Evolutionary conservation across 37 sponge, comb jelly and placozoan genomes (phyloP).

Genomic region (Aplysina aerophoba): DNA sequence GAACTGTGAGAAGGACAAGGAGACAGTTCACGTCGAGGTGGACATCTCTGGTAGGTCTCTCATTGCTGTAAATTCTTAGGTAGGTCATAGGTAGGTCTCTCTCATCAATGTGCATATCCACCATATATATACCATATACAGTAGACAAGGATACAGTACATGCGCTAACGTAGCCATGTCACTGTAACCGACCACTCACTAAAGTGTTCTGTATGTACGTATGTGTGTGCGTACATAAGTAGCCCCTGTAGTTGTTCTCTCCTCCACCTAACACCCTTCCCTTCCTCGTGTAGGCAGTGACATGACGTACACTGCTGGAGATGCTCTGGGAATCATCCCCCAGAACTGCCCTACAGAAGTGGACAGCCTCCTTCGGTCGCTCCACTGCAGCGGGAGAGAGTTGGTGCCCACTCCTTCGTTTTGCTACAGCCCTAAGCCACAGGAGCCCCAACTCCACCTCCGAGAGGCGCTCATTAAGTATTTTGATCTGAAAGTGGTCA

Average conservation of each 20-base stretch:
- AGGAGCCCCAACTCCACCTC: conserved; percentile 16
- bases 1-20: conserved; percentile 39
- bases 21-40: conserved; percentile 63
- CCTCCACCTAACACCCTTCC: background rate
- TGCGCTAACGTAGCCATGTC: too few species aligned
- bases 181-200: too few species aligned
- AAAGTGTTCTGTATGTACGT: too few species aligned
- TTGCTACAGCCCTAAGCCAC: conserved; percentile 44
- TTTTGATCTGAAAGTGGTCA: conserved; percentile 57
- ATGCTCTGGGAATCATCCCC: conserved; percentile 66
- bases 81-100: too few species aligned
- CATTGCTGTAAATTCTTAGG: too few species aligned
- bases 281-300: conserved; percentile 43
- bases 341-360: conserved; percentile 58
- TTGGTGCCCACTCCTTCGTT: conserved; percentile 39
- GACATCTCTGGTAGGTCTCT: conserved; percentile 17
- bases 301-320: conserved; percentile 54
- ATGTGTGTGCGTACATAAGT: too few species aligned
- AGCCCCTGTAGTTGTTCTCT: too few species aligned
- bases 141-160: too few species aligned
- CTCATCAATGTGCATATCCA: too few species aligned
- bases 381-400: conserved; percentile 16
- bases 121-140: too few species aligned
- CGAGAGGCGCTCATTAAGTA: conserved; percentile 51
- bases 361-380: conserved; percentile 32